Conservation (phyloP, 2,888 invertebrate species). For the Lasius platythorax region DNA sequence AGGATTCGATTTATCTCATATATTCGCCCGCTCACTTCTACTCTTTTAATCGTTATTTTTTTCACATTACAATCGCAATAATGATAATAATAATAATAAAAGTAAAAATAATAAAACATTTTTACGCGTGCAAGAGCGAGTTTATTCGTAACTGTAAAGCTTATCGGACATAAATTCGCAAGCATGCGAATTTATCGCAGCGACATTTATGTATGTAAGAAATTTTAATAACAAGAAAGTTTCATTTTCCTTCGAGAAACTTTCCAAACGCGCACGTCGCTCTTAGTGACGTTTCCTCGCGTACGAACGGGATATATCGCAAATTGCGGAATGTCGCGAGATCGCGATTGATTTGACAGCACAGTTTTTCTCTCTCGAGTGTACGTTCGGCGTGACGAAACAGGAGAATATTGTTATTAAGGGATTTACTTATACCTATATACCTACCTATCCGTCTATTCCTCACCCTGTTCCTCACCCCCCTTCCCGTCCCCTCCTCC, state of each 20-base stretch:
- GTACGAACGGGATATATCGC: slow-evolving; percentile 30
- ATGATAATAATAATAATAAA: not conserved
- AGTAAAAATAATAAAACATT: not conserved
- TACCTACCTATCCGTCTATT: not conserved
- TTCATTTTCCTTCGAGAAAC: not conserved
- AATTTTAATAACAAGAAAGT: not conserved
- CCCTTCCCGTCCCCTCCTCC: not conserved
- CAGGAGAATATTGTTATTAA: slow-evolving; percentile 21
- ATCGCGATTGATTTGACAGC: not conserved
- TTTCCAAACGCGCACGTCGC: not conserved
- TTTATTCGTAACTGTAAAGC: not conserved
- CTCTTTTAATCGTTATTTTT: not conserved
- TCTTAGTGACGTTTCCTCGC: slow-evolving; percentile 30
- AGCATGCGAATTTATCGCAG: not conserved
- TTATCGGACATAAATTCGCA: not conserved
- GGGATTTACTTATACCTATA: not conserved
- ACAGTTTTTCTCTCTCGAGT: slow-evolving; percentile 24
- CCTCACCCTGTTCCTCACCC: no score
- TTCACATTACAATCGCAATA: not conserved
- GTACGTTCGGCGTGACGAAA: slow-evolving; percentile 25
- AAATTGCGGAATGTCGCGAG: slow-evolving; percentile 28
- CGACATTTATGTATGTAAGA: not conserved
- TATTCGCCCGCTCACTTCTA: not conserved
- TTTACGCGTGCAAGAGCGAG: no score
- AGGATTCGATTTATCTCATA: not conserved